phyloP scores from a whole-genome alignment of 2,113 vertebrate species.

The Nanorana parkeri region DNA sequence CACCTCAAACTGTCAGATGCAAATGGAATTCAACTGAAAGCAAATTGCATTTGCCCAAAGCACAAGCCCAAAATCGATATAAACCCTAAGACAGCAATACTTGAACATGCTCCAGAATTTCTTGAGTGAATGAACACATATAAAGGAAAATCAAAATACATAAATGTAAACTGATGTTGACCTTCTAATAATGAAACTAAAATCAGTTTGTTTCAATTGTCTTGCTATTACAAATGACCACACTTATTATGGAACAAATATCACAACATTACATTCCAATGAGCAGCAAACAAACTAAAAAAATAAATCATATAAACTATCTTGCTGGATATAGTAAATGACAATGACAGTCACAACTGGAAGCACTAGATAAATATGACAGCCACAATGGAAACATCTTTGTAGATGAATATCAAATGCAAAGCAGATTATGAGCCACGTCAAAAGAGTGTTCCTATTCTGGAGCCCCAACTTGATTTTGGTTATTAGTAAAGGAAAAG shows the following conservation, averaged over 20 bases:
- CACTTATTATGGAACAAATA: constrained; percentile 4
- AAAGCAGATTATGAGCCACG: constrained; percentile 41
- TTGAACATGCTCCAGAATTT: neutral
- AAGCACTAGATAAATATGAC: constrained; percentile 52
- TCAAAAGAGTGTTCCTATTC: constrained; percentile 10
- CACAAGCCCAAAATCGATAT: too few species aligned
- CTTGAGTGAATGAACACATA: neutral
- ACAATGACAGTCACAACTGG: constrained; percentile 33
- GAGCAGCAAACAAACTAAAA: constrained; percentile 10
- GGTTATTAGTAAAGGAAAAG: neutral
- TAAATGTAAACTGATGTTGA: constrained; percentile 2
- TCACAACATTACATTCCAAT: neutral
- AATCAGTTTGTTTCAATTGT: neutral
- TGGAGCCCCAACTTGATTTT: constrained; percentile 1
- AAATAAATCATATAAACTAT: constrained; percentile 35
- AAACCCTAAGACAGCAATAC: neutral
- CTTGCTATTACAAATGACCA: constrained; percentile 16
- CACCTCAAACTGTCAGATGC: too few species aligned
- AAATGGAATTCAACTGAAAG: too few species aligned
- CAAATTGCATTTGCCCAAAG: too few species aligned
- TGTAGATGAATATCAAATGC: constrained; percentile 49
- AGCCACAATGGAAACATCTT: constrained; percentile 49
- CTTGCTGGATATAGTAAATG: constrained; percentile 32
- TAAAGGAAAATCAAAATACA: neutral
- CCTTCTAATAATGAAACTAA: constrained; percentile 6